Evolutionary conservation across 2,113 vertebrate genomes (phyloP).

Genomic region (Psittacus erithacus): DNA sequence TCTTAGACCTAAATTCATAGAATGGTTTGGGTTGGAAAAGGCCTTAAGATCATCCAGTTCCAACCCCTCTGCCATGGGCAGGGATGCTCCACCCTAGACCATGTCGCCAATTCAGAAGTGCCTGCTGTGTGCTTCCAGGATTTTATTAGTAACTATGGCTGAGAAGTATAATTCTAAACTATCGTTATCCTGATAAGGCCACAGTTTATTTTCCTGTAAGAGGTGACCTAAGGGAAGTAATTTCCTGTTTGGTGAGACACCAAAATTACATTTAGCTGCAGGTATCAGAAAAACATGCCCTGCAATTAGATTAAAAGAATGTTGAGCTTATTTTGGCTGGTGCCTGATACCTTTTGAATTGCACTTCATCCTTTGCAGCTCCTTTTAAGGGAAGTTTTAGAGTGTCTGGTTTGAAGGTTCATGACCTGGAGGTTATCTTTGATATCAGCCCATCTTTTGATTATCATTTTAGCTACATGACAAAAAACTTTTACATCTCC

Average conservation of each 20-base stretch:
- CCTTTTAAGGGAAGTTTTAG: constrained; percentile 19
- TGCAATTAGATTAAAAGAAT: constrained; percentile 18
- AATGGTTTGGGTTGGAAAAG: neutral
- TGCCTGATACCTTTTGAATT: constrained; percentile 3
- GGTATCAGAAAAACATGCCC: constrained; percentile 47
- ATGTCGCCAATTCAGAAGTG: neutral
- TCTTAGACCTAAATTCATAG: neutral
- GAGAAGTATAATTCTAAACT: constrained; percentile 12
- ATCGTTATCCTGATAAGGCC: constrained; percentile 16
- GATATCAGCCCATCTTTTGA: constrained; percentile 54
- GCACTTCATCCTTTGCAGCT: constrained; percentile 10
- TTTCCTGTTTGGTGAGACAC: constrained; percentile 69
- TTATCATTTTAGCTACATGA: constrained; percentile 46
- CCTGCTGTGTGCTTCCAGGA: neutral
- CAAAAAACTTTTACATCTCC: constrained; percentile 32
- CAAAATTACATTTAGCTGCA: neutral
- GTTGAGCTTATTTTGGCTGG: constrained; percentile 12
- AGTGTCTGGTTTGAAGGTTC: constrained; percentile 29
- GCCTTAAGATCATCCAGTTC: neutral
- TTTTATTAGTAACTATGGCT: neutral
- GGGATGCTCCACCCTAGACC: neutral
- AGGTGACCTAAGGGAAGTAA: constrained; percentile 52
- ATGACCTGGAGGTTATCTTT: constrained; percentile 39
- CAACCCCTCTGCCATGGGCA: neutral
- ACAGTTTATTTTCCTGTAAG: constrained; percentile 23